Base-by-base conservation (phyloP, 1,140 invertebrate genomes). In the Lepidurus apus region DNA sequence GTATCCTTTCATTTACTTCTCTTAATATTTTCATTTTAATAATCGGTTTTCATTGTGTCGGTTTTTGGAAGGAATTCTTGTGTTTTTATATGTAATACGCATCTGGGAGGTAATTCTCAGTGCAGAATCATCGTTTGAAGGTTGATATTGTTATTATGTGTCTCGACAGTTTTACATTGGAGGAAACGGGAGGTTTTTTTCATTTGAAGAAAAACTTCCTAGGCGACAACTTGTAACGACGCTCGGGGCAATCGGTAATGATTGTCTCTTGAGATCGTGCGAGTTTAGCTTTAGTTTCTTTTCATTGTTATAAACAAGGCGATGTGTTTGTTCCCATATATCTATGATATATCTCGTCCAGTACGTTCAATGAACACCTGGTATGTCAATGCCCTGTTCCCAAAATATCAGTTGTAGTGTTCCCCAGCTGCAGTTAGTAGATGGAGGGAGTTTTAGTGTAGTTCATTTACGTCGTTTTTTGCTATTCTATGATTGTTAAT, bases 281-380 rank as follows among this genome's bases (percentile, higher is more conserved):
- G 87, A 88, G 89, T 90, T 90, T 91, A 83, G 84, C 83, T 83
- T 84, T 86, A 85, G 84, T 91, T 90, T 91, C 34, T 17, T 42
- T 11, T 73, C 21, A 74, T 65, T 26, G 53, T 13, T 21, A 65
- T 65, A 21, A n/a, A 65, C n/a, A 65, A 24, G 76, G 76, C 75
- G 76, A 78, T 81, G 79, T 79, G 79, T 76, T 93, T 90, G 91
- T 90, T 92, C 92, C 92, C 92, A 93, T 94, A 95, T 95, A 95
- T 94, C 93, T 93, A 94, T 94, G 93, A 94, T 95, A 94, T 95
- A 94, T 93, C 91, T 90, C 87, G 88, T 87, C 86, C 87, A 87
- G 92, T 94, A 95, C 91, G 93, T 95, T 95, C 93, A 92, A 92
- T 95, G 93, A 95, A 95, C 93, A 88, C 77, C 79, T 76, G 78